Conservation (phyloP, 2,888 invertebrate genomes). For the Corythucha ciliata region DNA sequence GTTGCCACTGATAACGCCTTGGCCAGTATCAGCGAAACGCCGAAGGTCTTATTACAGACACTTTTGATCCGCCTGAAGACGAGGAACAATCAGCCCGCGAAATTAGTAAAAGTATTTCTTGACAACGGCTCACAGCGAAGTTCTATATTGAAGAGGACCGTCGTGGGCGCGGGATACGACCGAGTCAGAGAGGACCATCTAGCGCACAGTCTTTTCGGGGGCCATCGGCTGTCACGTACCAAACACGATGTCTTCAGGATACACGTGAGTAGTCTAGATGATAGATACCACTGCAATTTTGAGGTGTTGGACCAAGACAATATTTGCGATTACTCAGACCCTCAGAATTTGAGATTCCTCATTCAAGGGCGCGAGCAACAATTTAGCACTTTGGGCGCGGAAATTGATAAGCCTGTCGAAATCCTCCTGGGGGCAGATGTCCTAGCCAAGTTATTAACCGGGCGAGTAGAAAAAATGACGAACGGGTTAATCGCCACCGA, state of each 20-base stretch:
- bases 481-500: conserved; percentile 11
- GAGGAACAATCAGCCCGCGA: too few relatives aligned
- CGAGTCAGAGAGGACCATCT: conserved; percentile 1
- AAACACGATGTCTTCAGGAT: conserved; percentile 11
- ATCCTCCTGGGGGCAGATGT: conserved; percentile 20
- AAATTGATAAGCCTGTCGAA: too few relatives aligned
- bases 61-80: background rate
- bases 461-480: background rate
- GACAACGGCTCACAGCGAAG: conserved; percentile 18
- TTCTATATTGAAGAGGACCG: conserved; percentile 8
- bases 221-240: conserved; percentile 1
- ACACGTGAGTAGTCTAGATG: background rate
- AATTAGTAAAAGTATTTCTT: conserved; percentile 13
- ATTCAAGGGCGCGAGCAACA: background rate
- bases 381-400: background rate
- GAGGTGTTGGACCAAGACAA: conserved; percentile 8
- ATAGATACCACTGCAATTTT: conserved; percentile 13
- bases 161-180: background rate
- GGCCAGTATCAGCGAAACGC: too few relatives aligned
- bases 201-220: conserved; percentile 16
- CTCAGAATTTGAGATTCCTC: background rate
- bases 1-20: too few relatives aligned
- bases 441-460: conserved; percentile 12
- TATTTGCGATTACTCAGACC: conserved; percentile 4
- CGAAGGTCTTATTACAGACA: too few relatives aligned